These are phyloP conservation scores for Synergus itoensis DNA, from an alignment of 2,888 invertebrate genomes.

Conservation along the genomic window DNA sequence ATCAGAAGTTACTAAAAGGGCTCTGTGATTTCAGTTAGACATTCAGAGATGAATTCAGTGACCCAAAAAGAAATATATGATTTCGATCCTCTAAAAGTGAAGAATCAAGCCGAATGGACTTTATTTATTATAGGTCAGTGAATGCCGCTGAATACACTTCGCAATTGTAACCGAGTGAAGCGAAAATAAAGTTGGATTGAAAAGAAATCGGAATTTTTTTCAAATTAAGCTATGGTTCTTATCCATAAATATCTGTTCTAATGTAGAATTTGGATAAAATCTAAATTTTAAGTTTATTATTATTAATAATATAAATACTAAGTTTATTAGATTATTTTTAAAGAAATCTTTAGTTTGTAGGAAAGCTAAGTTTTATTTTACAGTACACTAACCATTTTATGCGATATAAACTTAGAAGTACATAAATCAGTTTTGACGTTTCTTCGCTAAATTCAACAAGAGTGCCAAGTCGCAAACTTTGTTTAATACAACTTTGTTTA, in stretches of 20 bases:
- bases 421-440: conserved; percentile 20
- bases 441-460: conserved; percentile 14
- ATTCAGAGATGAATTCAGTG: conserved; percentile 4
- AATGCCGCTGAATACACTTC: conserved; percentile 6
- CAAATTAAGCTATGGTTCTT: background rate
- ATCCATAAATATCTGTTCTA: background rate
- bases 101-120: conserved; percentile 10
- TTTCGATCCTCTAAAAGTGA: background rate
- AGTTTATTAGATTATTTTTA: too few species aligned
- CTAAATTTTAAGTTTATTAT: too few species aligned
- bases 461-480: conserved; percentile 32
- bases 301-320: too few species aligned
- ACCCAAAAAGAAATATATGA: conserved; percentile 5
- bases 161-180: conserved; percentile 1
- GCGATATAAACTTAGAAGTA: background rate
- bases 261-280: background rate
- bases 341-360: background rate
- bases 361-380: background rate
- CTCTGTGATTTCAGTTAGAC: background rate
- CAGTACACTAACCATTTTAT: background rate
- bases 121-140: conserved; percentile 23
- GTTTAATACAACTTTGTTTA: conserved; percentile 30
- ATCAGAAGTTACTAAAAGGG: background rate
- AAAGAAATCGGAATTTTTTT: background rate
- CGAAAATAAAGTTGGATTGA: conserved; percentile 6